Base-by-base conservation (phyloP, 2,888 invertebrate genomes). In the Diarsia mendica region DNA sequence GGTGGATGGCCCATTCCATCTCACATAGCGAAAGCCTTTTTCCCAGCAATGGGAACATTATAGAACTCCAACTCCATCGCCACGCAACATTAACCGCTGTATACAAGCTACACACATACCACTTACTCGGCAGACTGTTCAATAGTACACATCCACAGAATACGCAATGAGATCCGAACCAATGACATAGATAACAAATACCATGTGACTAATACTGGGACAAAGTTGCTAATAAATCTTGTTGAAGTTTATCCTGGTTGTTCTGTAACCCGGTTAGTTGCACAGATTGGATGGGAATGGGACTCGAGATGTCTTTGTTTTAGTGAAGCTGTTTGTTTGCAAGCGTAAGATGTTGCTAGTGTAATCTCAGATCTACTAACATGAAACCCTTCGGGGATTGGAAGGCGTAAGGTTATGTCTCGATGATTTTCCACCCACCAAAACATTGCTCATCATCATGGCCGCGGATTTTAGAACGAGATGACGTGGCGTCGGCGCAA, bases 221-320 rank as follows among this genome's bases (percentile, higher is more conserved):
- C 60, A 13, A 60, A 66, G 48, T 75, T 58, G 60, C 48, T 53
- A 66, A 84, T 84, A 84, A 84, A 84, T 84, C 72, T 65, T 66
- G 72, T 68, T 75, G 8, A 78, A 71, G 39, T 81, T 83, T 60
- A 66, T 71, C 70, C 81, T 67, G 63, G 67, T 44, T n/a, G 67
- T 66, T 61, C 48, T 61, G 60, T 60, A 53, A 68, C 61, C 67
- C 65, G 65, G 75, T 53, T 74, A 69, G 51, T 69, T 77, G n/a
- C 51, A 33, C 39, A 76, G 69, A 82, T 67, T 48, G 39, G 55
- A 20, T n/a, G 76, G 73, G 73, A 65, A 20, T n/a, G 76, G 73
- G 73, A 65, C 60, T 51, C 0, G 33, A 28, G 63, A 72, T 72
- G 11, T 33, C 69, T 71, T 78, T 69, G 65, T 72, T 64, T 53